Evolutionary conservation across 2,797 vertebrate genomes (phyloP), one percentile per base, ranked within the genome.

Genomic region (Rousettus madagascariensis): DNA sequence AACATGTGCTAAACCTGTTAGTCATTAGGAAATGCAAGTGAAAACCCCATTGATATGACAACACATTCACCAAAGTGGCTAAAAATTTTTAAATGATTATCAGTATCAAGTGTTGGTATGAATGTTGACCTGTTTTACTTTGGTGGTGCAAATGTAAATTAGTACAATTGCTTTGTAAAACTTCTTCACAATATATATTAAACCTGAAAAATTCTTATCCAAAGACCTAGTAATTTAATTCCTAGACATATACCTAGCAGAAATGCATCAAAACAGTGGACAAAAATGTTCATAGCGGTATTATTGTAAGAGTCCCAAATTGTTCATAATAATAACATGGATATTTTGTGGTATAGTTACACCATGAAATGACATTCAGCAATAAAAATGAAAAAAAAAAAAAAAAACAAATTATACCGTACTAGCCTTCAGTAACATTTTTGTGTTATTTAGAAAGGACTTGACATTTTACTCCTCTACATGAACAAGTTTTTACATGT

Each of bases 231-330:
- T 26, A 43, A 77, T 87, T 38, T 74, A 28, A 90, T 20, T 38
- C 6, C 22, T 85, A 80, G 33, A 38, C 43, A 92, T 33, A 24
- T 61, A 78, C 9, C 49, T 4, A 57, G 43, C 2, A 85, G 24
- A 96, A 78, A 59, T 82, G 5, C 28, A 41, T 59, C 22, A 55
- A 77, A 95, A 95, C 49, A 94, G 49, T 61, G 57, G 46, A 59
- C 61, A 38, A 82, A 86, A 78, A 80, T 74, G 10, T 28, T 69
- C 4, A 17, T 53, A 84, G 9, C 12, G 36, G 12, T 36, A 49
- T 78, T 80, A 36, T 63, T 91, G 7, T 63, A 82, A 74, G 88
- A 36, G 12, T 46, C 9, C 36, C 13, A 65, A 68, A 83, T 46
- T 91, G 20, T 49, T 49, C 49, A 71, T 77, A 33, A 51, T 49